phyloP scores from a whole-genome alignment of 1,140 invertebrate genomes.

The Penaeus indicus region DNA sequence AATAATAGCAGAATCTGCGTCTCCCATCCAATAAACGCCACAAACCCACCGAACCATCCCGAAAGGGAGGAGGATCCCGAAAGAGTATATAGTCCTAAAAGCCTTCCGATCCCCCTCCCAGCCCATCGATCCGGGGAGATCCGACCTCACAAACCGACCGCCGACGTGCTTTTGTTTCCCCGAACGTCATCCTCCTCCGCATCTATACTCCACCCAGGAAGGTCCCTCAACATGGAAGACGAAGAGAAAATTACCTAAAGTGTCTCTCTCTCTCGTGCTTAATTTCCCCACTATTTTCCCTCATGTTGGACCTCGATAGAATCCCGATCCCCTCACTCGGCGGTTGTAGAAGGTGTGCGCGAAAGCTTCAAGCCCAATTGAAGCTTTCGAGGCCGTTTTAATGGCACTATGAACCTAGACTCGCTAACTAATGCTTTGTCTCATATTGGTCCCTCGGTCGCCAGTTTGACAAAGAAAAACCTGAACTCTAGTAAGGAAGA shows the following conservation, averaged over 20 bases:
- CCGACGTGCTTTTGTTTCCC: conserved; percentile 13
- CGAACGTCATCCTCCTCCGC: neutral
- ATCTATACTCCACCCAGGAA: conserved; percentile 38
- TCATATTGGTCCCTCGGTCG: conserved; percentile 79
- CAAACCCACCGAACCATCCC: neutral
- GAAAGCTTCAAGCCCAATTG: conserved; percentile 67
- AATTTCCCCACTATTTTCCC: conserved; percentile 59
- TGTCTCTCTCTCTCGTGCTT: conserved; percentile 41
- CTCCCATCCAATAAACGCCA: conserved; percentile 46
- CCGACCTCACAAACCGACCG: neutral
- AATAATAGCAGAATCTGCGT: conserved; percentile 44
- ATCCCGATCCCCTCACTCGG: conserved; percentile 60
- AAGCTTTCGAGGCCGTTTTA: conserved; percentile 67
- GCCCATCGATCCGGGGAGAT: neutral
- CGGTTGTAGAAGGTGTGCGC: conserved; percentile 66
- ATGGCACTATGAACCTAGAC: conserved; percentile 68
- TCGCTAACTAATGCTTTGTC: conserved; percentile 66
- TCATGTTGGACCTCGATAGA: conserved; percentile 64
- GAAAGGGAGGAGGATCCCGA: no score
- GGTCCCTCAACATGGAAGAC: conserved; percentile 55
- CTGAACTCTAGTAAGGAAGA: conserved; percentile 89
- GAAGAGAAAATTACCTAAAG: conserved; percentile 49
- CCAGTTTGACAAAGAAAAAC: conserved; percentile 96
- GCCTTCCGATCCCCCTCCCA: no score
- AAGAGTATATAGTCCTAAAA: no score